Base-by-base conservation (phyloP, 64 coral and sea anemone genomes). In the Montipora sp. region DNA sequence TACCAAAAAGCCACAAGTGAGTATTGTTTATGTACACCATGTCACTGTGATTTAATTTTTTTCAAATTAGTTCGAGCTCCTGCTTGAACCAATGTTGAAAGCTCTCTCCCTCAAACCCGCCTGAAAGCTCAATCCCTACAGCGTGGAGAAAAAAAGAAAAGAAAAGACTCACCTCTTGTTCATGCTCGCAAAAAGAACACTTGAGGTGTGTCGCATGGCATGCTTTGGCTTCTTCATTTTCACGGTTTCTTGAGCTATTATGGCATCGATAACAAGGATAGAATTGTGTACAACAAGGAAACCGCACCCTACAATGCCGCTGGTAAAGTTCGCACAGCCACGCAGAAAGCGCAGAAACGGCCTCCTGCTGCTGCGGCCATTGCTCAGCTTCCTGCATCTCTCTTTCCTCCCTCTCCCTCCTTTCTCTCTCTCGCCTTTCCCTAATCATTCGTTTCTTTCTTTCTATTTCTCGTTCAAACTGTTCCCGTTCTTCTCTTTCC, bases 181-280 rank as follows among this genome's bases (percentile, higher is more conserved):
- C 93, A 53, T 16, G 60, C 1, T 49, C 5, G 67, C 93, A 95
- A 14, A 8, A 21, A 13, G 18, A 58, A 20, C 93, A 95, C 66
- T 76, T 51, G 7, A 95, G 65, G 7, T 90, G 80, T 7, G 80
- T 90, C 7, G 73, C 80, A 60, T 95, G 69, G 5, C 63, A 24
- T 21, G 93, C 88, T 45, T 86, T 83, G 24, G 59, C 68, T 14
- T 91, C 67, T 3, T 79, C 77, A 59, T 87, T 66, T 2, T 75
- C 8, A 27, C 94, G 92, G 3, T 13, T 16, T 18, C 86, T 89
- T 1, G 83, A 79, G 47, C 71, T 74, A 44, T 95, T 95, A 45
- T 95, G 94, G 51, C 94, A 95, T 7, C 89, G 94, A 88, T 95
- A 89, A 47, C 94, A 95, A 14, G 75, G 44, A 49, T 79, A 95